These are phyloP conservation scores for Pampusana beccarii DNA, from an alignment of 2,113 vertebrate genomes.

Conservation along the genomic window DNA sequence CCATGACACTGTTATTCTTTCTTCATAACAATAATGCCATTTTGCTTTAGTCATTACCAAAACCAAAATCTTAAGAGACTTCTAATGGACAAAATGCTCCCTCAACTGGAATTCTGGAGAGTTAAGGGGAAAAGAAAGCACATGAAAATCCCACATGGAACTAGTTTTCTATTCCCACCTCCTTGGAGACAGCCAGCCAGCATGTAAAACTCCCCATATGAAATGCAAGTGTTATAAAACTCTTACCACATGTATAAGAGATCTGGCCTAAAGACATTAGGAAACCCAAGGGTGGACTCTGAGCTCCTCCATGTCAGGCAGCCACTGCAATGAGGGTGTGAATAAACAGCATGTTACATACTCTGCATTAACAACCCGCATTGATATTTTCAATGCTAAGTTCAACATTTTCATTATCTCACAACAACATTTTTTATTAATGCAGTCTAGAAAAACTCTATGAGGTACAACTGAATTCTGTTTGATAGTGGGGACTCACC, in stretches of 20 bases:
- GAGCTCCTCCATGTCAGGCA: not conserved
- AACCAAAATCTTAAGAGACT: not conserved
- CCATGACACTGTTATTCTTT: not conserved
- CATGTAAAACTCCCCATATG: not conserved
- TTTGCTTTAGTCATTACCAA: not conserved
- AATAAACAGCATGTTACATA: not conserved
- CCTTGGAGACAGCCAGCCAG: not conserved
- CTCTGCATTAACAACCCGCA: not conserved
- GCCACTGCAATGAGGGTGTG: not conserved
- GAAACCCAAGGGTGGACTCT: not conserved
- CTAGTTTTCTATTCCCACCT: not conserved
- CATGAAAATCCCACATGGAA: not conserved
- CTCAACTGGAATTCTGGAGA: not conserved
- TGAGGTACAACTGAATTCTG: not conserved
- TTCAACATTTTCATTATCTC: not conserved
- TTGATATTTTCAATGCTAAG: not conserved
- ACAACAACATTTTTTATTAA: not conserved
- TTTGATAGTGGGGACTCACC: not conserved
- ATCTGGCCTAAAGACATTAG: not conserved
- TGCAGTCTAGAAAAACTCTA: not conserved
- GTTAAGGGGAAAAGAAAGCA: not conserved
- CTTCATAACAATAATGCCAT: not conserved
- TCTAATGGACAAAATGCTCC: not conserved
- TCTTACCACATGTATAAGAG: not conserved
- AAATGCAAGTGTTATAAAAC: not conserved